Base-by-base conservation (phyloP, 2,888 invertebrate species). In the Ormyrus rosae region DNA sequence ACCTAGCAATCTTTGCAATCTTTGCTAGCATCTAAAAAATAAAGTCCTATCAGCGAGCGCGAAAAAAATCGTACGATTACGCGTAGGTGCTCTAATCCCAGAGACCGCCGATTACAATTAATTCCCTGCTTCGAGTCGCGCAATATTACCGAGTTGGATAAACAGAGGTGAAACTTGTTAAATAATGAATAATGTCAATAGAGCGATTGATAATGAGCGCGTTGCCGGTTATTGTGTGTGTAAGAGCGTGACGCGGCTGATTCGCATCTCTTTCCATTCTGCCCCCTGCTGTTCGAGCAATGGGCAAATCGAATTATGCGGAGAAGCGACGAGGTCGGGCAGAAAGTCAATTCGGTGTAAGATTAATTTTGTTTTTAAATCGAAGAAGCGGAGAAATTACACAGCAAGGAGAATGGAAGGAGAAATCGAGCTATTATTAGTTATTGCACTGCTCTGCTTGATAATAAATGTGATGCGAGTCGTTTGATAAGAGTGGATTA, bases 171-270 rank as follows among this genome's bases (percentile, higher is more conserved):
- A 60, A 56, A 45, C 2, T 34, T 6, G 56, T 8, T 77, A 53
- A 77, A 70, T 77, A 55, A 77, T 77, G 64, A 70, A 70, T 64
- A 64, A 67, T 55, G 77, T 77, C 77, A 77, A 64, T 70, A 77
- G 48, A 70, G 64, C 63, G 70, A 69, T 70, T 56, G 69, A 70
- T 76, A 76, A 70, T 46, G 64, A 77, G 67, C 34, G 46, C n/a
- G n/a, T 34, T 34, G 34, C 34, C 34, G 2, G 34, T 34, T 34
- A 2, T 34, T 34, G 48, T 10, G 13, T 19, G 19, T 5, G 19
- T 10, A 63, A 13, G 48, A 74, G 77, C 77, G 56, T 77, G 77
- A 77, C 77, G 55, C 69, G 70, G 19, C 55, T 45, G 77, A 77
- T 56, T 70, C 70, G 10, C 70, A 70, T 70, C 63, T 61, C 67